phyloP scores from a whole-genome alignment of 2,888 invertebrate genomes.

The Maniola hyperantus region DNA sequence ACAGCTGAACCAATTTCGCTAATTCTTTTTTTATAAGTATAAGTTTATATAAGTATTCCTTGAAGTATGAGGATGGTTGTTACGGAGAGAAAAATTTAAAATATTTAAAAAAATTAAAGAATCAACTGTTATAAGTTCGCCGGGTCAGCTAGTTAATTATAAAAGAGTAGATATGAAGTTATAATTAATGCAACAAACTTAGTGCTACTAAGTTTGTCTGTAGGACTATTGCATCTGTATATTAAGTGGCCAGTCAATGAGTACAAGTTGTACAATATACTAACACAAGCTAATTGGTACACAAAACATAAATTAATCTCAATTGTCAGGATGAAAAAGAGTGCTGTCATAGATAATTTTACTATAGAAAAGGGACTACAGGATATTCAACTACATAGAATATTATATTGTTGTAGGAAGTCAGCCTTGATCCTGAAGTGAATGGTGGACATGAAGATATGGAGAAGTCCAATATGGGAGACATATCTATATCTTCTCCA shows the following conservation, averaged over 20 bases:
- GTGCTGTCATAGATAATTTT: too few relatives aligned
- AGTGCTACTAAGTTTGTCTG: background rate
- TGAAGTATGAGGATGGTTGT: too few relatives aligned
- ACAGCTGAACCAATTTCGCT: too few relatives aligned
- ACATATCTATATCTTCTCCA: constrained; percentile 73
- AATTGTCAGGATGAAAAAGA: background rate
- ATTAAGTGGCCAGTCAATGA: background rate
- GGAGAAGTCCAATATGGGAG: constrained; percentile 64
- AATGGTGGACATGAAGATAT: constrained; percentile 71
- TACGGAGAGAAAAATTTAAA: too few relatives aligned
- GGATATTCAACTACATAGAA: too few relatives aligned
- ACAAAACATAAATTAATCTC: background rate
- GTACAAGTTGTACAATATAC: background rate
- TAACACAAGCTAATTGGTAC: background rate
- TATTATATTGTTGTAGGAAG: constrained; percentile 60
- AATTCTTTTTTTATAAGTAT: too few relatives aligned
- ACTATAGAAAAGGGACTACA: too few relatives aligned
- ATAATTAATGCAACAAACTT: background rate
- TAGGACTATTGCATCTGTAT: background rate
- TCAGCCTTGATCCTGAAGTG: constrained; percentile 71
- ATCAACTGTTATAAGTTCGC: too few relatives aligned
- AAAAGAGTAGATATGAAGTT: background rate
- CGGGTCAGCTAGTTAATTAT: too few relatives aligned
- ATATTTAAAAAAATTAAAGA: too few relatives aligned
- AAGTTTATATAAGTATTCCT: too few relatives aligned